Percentiles rank a stretch among this genome's conserved stretches.
These are phyloP conservation scores for Heterodera filipjevi DNA, from an alignment of 2,888 invertebrate genomes.

Conservation along the genomic window DNA sequence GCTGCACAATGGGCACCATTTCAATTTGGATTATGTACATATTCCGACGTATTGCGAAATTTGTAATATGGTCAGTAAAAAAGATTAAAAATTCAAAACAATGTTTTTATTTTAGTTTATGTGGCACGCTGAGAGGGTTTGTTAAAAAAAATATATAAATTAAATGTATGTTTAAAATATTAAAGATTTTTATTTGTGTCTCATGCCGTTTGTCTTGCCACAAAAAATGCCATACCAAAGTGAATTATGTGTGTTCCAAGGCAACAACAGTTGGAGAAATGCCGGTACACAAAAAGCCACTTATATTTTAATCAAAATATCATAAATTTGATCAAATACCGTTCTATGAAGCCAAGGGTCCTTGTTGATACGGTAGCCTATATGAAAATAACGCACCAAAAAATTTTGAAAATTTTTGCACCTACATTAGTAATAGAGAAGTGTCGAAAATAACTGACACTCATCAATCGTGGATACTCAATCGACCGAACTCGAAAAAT, in stretches of 20 bases:
- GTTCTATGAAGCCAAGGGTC: too few species aligned
- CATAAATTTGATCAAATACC: neutral
- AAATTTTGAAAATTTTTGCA: too few species aligned
- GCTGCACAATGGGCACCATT: slow-evolving; percentile 81
- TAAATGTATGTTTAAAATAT: neutral
- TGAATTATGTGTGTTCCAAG: slow-evolving; percentile 66
- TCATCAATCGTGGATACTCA: too few species aligned
- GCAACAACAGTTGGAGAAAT: slow-evolving; percentile 22
- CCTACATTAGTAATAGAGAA: too few species aligned
- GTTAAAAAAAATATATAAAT: neutral
- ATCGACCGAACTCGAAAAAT: too few species aligned
- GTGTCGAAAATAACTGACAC: too few species aligned
- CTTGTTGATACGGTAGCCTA: too few species aligned
- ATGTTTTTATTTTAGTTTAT: slow-evolving; percentile 71
- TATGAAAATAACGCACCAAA: too few species aligned
- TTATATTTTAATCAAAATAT: neutral
- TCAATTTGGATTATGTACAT: slow-evolving; percentile 86
- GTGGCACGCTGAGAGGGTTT: slow-evolving; percentile 83
- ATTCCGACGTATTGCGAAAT: slow-evolving; percentile 94
- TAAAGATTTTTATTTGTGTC: slow-evolving; percentile 68
- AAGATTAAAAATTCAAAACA: neutral
- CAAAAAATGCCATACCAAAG: slow-evolving; percentile 86
- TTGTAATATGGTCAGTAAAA: slow-evolving; percentile 65
- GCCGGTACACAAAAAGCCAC: neutral
- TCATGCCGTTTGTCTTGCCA: slow-evolving; percentile 89